These are phyloP conservation scores for Polyergus mexicanus DNA, from an alignment of 1,140 invertebrate genomes.

Conservation along the genomic window DNA sequence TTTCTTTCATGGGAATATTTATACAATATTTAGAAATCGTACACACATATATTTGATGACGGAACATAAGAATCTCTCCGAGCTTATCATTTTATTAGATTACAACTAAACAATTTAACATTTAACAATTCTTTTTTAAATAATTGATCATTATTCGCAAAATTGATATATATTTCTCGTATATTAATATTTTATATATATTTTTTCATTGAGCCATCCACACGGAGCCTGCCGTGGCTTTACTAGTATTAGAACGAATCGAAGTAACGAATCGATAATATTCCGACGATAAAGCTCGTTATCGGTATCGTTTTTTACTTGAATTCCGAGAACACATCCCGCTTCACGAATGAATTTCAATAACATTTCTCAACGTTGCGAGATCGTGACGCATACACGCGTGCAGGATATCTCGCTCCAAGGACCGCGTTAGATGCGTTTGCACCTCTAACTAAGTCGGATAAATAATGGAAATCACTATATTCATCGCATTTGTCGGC, in stretches of 20 bases:
- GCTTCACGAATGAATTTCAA: constrained; percentile 51
- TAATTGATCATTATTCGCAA: not conserved
- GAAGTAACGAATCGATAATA: constrained; percentile 21
- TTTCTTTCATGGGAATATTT: not conserved
- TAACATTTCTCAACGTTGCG: constrained; percentile 55
- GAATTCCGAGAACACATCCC: constrained; percentile 28
- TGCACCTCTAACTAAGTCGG: constrained; percentile 70
- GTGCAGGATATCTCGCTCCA: constrained; percentile 40
- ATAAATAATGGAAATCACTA: constrained; percentile 83
- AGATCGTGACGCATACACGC: constrained; percentile 59
- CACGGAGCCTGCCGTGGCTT: not conserved
- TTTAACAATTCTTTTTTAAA: constrained; percentile 1
- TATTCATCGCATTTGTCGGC: constrained; percentile 82
- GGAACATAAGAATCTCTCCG: not conserved
- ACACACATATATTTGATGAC: not conserved
- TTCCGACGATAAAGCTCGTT: not conserved
- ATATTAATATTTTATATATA: not conserved
- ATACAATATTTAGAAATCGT: too few species aligned
- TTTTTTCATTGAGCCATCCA: not conserved
- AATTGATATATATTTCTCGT: not conserved
- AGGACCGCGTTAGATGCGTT: constrained; percentile 65
- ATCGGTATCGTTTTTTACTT: constrained; percentile 30
- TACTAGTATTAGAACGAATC: not conserved
- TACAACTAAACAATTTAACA: not conserved
- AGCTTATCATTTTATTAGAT: not conserved